Percentiles rank a stretch among this genome's conserved stretches.
phyloP scores from a whole-genome alignment of 1,140 invertebrate genomes.

The Drosophila repleta region DNA sequence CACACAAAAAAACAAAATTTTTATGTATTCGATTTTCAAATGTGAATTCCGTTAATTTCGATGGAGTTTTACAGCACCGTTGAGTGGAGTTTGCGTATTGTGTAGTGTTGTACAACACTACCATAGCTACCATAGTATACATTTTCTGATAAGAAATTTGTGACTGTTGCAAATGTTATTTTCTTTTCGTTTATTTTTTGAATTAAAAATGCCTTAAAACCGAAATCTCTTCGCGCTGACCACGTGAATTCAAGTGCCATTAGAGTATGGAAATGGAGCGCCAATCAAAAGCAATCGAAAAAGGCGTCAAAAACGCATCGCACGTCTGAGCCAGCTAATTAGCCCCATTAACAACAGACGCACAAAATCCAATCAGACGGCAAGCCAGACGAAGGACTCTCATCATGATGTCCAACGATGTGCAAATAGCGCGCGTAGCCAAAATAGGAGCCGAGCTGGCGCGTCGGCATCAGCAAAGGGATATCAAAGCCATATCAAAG shows the following conservation, averaged over 20 bases:
- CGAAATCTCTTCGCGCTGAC: slow-evolving; percentile 30
- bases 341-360: neutral
- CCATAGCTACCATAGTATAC: slow-evolving; percentile 52
- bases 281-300: slow-evolving; percentile 55
- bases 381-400: neutral
- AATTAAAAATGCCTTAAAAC: slow-evolving; percentile 72
- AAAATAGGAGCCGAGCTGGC: slow-evolving; percentile 60
- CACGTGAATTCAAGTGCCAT: slow-evolving; percentile 36
- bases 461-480: slow-evolving; percentile 33
- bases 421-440: slow-evolving; percentile 78
- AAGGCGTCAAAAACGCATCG: slow-evolving; percentile 14
- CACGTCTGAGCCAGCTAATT: slow-evolving; percentile 17
- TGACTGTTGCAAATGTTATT: slow-evolving; percentile 36
- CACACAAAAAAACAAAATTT: neutral
- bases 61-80: neutral
- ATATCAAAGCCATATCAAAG: slow-evolving; percentile 46
- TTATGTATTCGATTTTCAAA: slow-evolving; percentile 1
- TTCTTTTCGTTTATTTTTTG: slow-evolving; percentile 24
- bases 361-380: slow-evolving; percentile 8
- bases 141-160: slow-evolving; percentile 71
- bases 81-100: neutral
- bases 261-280: slow-evolving; percentile 48
- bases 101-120: slow-evolving; percentile 37
- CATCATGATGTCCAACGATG: slow-evolving; percentile 71
- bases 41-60: slow-evolving; percentile 1